These are phyloP conservation scores for human (Homo sapiens) DNA, from an alignment of 2,113 vertebrate genomes.

Conservation along the genomic window GRCh38 chr11:71131001-71131500, in stretches of 20 bases:
- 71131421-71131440: accelerated
- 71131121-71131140: neutral
- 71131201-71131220: neutral
- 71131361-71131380: neutral
- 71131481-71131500: neutral
- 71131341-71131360: neutral
- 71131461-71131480: neutral
- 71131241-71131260: accelerated
- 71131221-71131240: neutral
- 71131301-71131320: neutral
- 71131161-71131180: neutral
- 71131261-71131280: accelerated
- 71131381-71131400: accelerated
- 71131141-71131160: neutral
- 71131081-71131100: accelerated
- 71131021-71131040: neutral
- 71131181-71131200: neutral
- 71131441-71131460: neutral
- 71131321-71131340: neutral
- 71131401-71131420: neutral
- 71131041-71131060: neutral
- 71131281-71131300: neutral
- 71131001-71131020: neutral
- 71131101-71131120: accelerated
- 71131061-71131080: accelerated